Evolutionary conservation across 2,113 vertebrate species (phyloP), one percentile per base, ranked within the genome.

Genomic region (Condylura cristata): DNA sequence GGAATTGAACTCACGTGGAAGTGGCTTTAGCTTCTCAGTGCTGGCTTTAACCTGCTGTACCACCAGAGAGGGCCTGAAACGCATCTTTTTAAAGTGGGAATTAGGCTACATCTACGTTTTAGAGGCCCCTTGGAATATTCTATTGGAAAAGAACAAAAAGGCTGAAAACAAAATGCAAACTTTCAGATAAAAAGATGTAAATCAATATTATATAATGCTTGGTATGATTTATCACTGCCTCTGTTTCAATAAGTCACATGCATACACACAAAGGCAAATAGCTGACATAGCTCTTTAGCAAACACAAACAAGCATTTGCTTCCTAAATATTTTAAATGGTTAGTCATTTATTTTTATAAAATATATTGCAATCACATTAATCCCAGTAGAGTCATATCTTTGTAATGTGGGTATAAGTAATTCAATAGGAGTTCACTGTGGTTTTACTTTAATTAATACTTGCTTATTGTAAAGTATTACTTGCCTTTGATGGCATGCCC

Each of bases 391-490:
- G 88, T 93, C 53, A 85, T 88, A 95, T 96, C 84, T 96, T 56
- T 91, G 48, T 72, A 80, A 79, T 91, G 12, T 20, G 16, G 17
- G 16, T 93, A 94, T 63, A 96, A 97, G 81, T 72, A 96, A 91
- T 96, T 97, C 84, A 96, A 89, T 44, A 94, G 46, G 48, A 94
- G 95, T 91, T 90, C 82, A 68, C 13, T 68, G 16, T 53, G 89
- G 86, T 93, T 90, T 87, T 51, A 93, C 26, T 91, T 96, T 97
- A 97, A 97, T 97, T 97, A 96, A 93, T 93, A 90, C 13, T 88
- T 60, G 26, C 60, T 94, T 96, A 41, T 86, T 96, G 28, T 71
- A 86, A 97, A 96, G 76, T 68, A 76, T 94, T 95, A 95, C n/a
- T 91, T 56, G 53, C 14, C 89, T 98, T 93, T 84, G 96, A 94